These are phyloP conservation scores for Chrysomela aeneicollis DNA, from an alignment of 2,888 invertebrate genomes.

Conservation along the genomic window DNA sequence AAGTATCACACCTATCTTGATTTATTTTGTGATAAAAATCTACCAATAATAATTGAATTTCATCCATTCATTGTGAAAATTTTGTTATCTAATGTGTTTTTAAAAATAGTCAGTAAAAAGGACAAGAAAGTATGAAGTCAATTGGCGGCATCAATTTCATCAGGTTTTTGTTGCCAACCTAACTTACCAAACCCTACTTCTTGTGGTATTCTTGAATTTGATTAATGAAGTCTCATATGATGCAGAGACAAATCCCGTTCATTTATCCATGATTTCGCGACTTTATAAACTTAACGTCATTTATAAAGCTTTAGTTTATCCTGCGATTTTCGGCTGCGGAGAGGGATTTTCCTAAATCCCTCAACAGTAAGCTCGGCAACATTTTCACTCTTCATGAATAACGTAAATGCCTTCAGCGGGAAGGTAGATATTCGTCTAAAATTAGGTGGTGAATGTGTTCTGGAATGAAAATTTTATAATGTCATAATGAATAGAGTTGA, in stretches of 20 bases:
- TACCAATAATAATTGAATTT: too few species aligned
- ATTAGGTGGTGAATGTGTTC: conserved; percentile 17
- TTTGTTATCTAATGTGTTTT: too few species aligned
- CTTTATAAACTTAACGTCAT: conserved; percentile 47
- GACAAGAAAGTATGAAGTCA: too few species aligned
- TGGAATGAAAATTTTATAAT: too few species aligned
- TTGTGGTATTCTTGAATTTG: conserved; percentile 6
- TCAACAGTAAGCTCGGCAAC: conserved; percentile 39
- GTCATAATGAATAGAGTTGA: too few species aligned
- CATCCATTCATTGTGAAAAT: too few species aligned
- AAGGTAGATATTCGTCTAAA: conserved; percentile 26
- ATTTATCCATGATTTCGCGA: conserved; percentile 36
- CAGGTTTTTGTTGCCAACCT: too few species aligned
- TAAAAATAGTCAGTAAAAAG: too few species aligned
- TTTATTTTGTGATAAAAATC: too few species aligned
- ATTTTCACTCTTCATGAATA: conserved; percentile 36
- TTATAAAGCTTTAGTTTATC: conserved; percentile 50
- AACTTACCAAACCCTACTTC: too few species aligned
- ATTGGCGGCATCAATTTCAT: too few species aligned
- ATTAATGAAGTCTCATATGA: conserved; percentile 22
- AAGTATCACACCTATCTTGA: too few species aligned
- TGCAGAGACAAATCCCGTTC: conserved; percentile 32
- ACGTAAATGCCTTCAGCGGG: conserved; percentile 19
- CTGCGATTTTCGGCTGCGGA: conserved; percentile 30
- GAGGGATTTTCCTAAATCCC: conserved; percentile 41